Percentiles rank a stretch among this genome's conserved stretches.
phyloP scores from a whole-genome alignment of 2,797 vertebrate genomes.

The Poeciliopsis turneri region DNA sequence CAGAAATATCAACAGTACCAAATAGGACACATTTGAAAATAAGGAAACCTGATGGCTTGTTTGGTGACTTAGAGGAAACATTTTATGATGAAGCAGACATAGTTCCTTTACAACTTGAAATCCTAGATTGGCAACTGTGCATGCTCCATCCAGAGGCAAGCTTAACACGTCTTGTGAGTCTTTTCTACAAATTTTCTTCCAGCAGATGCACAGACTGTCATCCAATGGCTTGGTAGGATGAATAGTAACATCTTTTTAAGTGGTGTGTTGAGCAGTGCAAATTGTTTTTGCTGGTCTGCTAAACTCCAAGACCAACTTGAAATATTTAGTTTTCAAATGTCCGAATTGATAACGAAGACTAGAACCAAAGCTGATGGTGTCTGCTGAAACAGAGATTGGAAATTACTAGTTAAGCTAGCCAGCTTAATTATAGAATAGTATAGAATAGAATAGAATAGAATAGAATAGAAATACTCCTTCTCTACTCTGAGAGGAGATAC shows the following conservation, averaged over 20 bases:
- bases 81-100: too few relatives aligned
- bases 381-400: too few relatives aligned
- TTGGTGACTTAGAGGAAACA: too few relatives aligned
- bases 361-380: neutral
- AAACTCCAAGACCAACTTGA: neutral
- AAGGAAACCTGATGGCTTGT: too few relatives aligned
- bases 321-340: neutral
- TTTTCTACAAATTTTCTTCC: neutral
- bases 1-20: too few relatives aligned
- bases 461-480: neutral
- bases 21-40: too few relatives aligned
- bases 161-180: neutral
- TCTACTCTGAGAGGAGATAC: neutral
- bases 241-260: neutral
- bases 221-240: neutral
- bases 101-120: too few relatives aligned
- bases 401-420: too few relatives aligned
- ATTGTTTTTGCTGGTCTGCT: neutral
- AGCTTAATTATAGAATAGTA: neutral
- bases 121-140: too few relatives aligned
- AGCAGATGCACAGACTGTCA: neutral
- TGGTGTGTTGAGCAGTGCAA: neutral
- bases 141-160: too few relatives aligned
- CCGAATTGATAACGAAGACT: neutral
- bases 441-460: too few relatives aligned